phyloP scores from a whole-genome alignment of 2,888 invertebrate species.

The Thymelicus acteon region DNA sequence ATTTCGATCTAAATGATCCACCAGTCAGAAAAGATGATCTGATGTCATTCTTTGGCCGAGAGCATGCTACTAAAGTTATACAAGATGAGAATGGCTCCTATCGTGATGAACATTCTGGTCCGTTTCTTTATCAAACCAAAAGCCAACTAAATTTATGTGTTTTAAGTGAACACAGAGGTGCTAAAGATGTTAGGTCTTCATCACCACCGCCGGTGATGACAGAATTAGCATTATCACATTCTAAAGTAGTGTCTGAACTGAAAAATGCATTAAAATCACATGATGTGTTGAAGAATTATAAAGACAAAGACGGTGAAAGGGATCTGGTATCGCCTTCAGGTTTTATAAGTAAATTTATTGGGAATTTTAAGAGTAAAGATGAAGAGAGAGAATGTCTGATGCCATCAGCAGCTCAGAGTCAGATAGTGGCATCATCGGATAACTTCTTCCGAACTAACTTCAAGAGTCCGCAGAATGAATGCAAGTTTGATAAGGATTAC shows the following conservation, averaged over 20 bases:
- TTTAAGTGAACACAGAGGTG: slow-evolving; percentile 61
- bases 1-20: slow-evolving; percentile 74
- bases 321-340: slow-evolving; percentile 68
- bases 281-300: slow-evolving; percentile 63
- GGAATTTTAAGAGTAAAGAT: slow-evolving; percentile 74
- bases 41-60: slow-evolving; percentile 80
- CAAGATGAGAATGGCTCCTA: slow-evolving; percentile 86
- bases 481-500: slow-evolving; percentile 71
- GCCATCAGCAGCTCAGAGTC: slow-evolving; percentile 55
- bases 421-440: slow-evolving; percentile 78
- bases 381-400: slow-evolving; percentile 76
- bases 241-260: slow-evolving; percentile 77
- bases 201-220: slow-evolving; percentile 70
- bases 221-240: slow-evolving; percentile 75
- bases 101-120: slow-evolving; percentile 93
- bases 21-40: slow-evolving; percentile 76
- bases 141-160: slow-evolving; percentile 90
- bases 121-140: slow-evolving; percentile 93
- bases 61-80: slow-evolving; percentile 83
- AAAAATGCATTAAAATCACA: slow-evolving; percentile 79
- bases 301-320: slow-evolving; percentile 55
- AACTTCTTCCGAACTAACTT: slow-evolving; percentile 80
- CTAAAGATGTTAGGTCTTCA: slow-evolving; percentile 57
- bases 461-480: slow-evolving; percentile 67
- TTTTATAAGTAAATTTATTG: slow-evolving; percentile 77